Evolutionary conservation across 1,140 invertebrate genomes (phyloP).

Genomic region (Galleria mellonella): DNA sequence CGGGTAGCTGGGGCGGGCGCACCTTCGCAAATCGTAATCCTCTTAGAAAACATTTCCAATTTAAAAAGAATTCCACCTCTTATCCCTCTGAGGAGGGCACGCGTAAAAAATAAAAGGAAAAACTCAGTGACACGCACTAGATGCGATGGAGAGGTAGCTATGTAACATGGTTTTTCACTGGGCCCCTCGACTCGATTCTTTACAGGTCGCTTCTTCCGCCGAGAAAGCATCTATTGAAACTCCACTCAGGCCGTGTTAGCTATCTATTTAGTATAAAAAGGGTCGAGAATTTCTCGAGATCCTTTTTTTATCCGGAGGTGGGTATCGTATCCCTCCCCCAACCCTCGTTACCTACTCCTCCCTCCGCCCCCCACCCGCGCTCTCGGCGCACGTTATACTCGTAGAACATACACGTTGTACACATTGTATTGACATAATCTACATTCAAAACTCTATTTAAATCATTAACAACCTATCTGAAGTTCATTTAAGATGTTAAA

Average conservation of each 20-base stretch:
- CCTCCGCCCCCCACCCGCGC: slow-evolving; percentile 13
- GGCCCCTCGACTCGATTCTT: slow-evolving; percentile 56
- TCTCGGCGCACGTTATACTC: slow-evolving; percentile 4
- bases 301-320: slow-evolving; percentile 65
- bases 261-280: slow-evolving; percentile 75
- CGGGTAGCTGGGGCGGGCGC: slow-evolving; percentile 48
- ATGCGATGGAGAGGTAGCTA: slow-evolving; percentile 25
- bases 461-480: too few species aligned
- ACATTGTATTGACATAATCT: background rate
- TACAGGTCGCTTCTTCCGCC: slow-evolving; percentile 69
- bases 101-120: slow-evolving; percentile 70
- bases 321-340: slow-evolving; percentile 28
- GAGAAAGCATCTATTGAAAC: slow-evolving; percentile 73
- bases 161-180: slow-evolving; percentile 44
- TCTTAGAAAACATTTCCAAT: slow-evolving; percentile 74
- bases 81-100: slow-evolving; percentile 60
- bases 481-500: too few species aligned
- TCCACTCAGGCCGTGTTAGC: slow-evolving; percentile 73
- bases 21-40: slow-evolving; percentile 72
- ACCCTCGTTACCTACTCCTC: slow-evolving; percentile 17
- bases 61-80: slow-evolving; percentile 72
- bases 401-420: slow-evolving; percentile 1
- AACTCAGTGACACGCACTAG: slow-evolving; percentile 48
- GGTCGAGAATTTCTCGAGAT: slow-evolving; percentile 66
- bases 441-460: too few species aligned